A percentile compares a stretch with the other conserved stretches of the same genome.
Conservation (phyloP, 2,797 vertebrate genomes). For the Hippoglossus hippoglossus region DNA sequence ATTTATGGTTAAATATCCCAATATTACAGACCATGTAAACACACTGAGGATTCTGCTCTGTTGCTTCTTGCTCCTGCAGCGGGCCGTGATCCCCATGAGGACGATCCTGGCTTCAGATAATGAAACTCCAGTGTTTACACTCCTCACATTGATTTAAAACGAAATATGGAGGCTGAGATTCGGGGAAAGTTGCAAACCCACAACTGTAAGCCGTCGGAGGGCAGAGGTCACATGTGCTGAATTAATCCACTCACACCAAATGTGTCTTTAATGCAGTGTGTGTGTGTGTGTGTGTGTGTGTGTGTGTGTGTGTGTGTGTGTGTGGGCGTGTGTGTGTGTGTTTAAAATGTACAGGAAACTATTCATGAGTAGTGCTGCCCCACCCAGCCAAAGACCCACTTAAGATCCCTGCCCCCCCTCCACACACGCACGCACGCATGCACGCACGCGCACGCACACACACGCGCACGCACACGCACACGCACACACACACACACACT, state of each 20-base stretch:
- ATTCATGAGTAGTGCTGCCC: slow-evolving; percentile 46
- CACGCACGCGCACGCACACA: background rate
- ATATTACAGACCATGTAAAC: background rate
- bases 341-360: slow-evolving; percentile 51
- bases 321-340: background rate
- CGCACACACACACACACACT: background rate
- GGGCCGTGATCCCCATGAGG: background rate
- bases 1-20: background rate
- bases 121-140: slow-evolving; percentile 7
- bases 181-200: background rate
- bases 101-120: background rate
- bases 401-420: slow-evolving; percentile 40
- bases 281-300: slow-evolving; percentile 11
- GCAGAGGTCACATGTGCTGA: background rate
- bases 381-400: slow-evolving; percentile 69
- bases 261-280: background rate
- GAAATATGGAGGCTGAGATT: background rate
- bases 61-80: background rate
- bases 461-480: background rate
- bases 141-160: background rate
- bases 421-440: slow-evolving; percentile 2
- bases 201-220: background rate
- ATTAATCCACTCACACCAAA: background rate
- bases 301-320: slow-evolving; percentile 7
- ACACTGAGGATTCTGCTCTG: background rate